Conservation (phyloP, 1,140 invertebrate genomes). For the Argopecten irradians region DNA sequence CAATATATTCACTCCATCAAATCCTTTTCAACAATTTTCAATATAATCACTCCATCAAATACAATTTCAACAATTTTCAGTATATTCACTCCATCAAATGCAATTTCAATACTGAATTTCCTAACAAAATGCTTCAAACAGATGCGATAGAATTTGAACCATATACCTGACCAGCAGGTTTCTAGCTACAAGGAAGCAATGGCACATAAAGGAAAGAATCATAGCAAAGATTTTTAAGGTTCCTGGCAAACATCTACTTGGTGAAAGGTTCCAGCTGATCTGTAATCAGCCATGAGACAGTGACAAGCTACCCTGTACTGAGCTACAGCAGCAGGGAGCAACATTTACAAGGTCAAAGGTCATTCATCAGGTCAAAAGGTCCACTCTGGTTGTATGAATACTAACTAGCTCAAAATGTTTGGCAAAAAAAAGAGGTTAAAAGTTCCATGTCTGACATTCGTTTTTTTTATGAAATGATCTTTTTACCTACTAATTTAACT, state of each 20-base stretch:
- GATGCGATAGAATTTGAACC: too few relatives aligned
- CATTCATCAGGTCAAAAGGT: not conserved
- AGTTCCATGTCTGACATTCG: not conserved
- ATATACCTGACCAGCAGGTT: too few relatives aligned
- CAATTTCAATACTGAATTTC: too few relatives aligned
- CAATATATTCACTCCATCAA: too few relatives aligned
- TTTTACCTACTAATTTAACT: too few relatives aligned
- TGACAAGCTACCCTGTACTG: not conserved
- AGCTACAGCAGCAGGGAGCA: not conserved
- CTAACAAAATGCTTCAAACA: too few relatives aligned
- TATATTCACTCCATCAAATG: too few relatives aligned
- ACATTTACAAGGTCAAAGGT: slow-evolving; percentile 7
- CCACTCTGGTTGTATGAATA: not conserved
- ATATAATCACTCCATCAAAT: too few relatives aligned
- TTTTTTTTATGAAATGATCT: not conserved
- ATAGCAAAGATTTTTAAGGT: not conserved
- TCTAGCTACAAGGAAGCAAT: too few relatives aligned
- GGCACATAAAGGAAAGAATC: too few relatives aligned
- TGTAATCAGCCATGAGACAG: not conserved
- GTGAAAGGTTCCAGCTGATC: slow-evolving; percentile 14
- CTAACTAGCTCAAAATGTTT: not conserved
- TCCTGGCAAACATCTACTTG: not conserved
- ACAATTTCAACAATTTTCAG: too few relatives aligned
- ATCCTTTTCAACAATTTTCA: too few relatives aligned
- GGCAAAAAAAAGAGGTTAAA: not conserved